Conservation (phyloP, 2,113 vertebrate species). For the Platysternon megacephalum region DNA sequence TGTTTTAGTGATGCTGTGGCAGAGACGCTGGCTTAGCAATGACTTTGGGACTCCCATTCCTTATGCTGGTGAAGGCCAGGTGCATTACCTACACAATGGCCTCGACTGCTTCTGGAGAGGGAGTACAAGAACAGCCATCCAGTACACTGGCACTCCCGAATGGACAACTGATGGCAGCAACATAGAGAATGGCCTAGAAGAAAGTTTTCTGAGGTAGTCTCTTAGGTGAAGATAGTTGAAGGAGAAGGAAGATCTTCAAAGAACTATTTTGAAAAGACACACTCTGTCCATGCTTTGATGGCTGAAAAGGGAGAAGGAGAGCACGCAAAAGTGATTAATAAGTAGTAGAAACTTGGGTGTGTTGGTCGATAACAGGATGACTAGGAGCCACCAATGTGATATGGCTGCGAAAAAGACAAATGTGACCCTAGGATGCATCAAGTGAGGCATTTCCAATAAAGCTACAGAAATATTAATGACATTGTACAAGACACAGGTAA, state of each 20-base stretch:
- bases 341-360: not conserved
- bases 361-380: not conserved
- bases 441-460: not conserved
- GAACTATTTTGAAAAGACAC: not conserved
- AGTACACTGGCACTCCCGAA: not conserved
- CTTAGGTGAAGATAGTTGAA: not conserved
- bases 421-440: not conserved
- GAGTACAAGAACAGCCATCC: fast-evolving
- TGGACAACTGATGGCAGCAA: not conserved
- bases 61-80: not conserved
- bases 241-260: not conserved
- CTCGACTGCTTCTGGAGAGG: not conserved
- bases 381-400: not conserved
- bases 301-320: not conserved
- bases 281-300: not conserved
- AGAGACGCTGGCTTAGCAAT: not conserved
- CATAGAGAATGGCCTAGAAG: not conserved
- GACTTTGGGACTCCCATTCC: not conserved
- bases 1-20: not conserved
- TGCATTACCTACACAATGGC: not conserved
- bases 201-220: not conserved
- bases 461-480: not conserved
- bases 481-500: not conserved
- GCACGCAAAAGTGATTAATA: not conserved
- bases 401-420: not conserved